phyloP scores from a whole-genome alignment of 2,113 vertebrate genomes.

The Hylia prasina region DNA sequence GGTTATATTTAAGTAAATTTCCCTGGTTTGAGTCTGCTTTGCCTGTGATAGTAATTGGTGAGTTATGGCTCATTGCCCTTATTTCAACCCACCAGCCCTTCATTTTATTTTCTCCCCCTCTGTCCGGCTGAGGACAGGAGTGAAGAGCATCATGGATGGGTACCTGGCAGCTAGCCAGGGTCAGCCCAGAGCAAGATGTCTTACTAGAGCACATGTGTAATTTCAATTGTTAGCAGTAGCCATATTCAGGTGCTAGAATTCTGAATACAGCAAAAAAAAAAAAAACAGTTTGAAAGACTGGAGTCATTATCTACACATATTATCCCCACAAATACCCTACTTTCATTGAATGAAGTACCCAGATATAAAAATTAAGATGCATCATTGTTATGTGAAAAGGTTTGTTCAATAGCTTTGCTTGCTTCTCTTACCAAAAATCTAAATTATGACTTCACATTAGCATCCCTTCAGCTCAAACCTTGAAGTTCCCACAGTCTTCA shows the following conservation, averaged over 20 bases:
- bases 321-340: fast-evolving
- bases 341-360: neutral
- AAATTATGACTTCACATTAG: neutral
- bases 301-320: fast-evolving
- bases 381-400: neutral
- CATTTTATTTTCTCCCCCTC: neutral
- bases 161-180: neutral
- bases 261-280: neutral
- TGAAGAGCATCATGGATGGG: too few relatives aligned
- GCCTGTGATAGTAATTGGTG: neutral
- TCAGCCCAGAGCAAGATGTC: neutral
- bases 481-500: neutral
- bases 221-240: neutral
- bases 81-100: too few relatives aligned
- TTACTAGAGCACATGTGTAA: neutral
- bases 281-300: neutral
- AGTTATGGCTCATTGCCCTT: neutral
- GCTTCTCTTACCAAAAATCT: neutral
- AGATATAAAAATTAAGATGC: neutral
- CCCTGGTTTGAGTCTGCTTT: neutral
- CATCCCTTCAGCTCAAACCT: neutral
- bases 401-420: neutral
- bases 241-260: neutral
- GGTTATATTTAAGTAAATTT: neutral
- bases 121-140: neutral